phyloP scores from a whole-genome alignment of 1,140 invertebrate species.

The Philopotamus ludificatus region DNA sequence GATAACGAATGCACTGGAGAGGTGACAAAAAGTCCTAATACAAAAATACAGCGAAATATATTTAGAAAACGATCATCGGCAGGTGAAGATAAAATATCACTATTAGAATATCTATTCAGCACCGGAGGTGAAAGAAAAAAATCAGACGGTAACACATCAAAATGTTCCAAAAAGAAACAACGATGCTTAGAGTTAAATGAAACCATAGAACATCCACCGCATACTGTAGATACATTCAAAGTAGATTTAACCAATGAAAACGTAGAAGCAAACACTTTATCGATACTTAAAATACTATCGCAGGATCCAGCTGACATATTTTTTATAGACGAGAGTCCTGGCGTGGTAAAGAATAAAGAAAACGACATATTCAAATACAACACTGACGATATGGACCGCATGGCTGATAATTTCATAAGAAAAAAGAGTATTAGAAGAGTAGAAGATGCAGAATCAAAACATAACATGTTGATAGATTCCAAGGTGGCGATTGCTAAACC shows the following conservation, averaged over 20 bases:
- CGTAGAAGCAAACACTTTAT: not conserved
- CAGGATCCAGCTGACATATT: constrained; percentile 50
- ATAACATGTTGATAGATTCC: constrained; percentile 32
- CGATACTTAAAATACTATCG: constrained; percentile 42
- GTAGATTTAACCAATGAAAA: constrained; percentile 11
- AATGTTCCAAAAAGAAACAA: constrained; percentile 27
- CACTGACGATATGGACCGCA: constrained; percentile 46
- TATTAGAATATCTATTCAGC: constrained; percentile 36
- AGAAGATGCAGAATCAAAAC: constrained; percentile 53
- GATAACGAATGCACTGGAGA: constrained; percentile 10
- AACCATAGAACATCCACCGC: too few species aligned
- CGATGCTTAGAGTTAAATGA: constrained; percentile 36
- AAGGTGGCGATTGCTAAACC: constrained; percentile 51
- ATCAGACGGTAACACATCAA: constrained; percentile 12
- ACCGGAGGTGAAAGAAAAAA: constrained; percentile 24
- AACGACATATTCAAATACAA: constrained; percentile 48
- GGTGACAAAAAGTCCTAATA: constrained; percentile 20
- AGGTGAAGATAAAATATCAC: constrained; percentile 34
- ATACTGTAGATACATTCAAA: not conserved
- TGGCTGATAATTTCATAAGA: too few species aligned
- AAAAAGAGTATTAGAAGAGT: constrained; percentile 46
- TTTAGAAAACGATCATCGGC: constrained; percentile 35
- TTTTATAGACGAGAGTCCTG: constrained; percentile 54
- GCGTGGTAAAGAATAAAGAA: constrained; percentile 46
- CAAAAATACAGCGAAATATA: constrained; percentile 34